These are phyloP conservation scores for Gymnothorax javanicus DNA, from an alignment of 2,797 vertebrate species.

Conservation along the genomic window DNA sequence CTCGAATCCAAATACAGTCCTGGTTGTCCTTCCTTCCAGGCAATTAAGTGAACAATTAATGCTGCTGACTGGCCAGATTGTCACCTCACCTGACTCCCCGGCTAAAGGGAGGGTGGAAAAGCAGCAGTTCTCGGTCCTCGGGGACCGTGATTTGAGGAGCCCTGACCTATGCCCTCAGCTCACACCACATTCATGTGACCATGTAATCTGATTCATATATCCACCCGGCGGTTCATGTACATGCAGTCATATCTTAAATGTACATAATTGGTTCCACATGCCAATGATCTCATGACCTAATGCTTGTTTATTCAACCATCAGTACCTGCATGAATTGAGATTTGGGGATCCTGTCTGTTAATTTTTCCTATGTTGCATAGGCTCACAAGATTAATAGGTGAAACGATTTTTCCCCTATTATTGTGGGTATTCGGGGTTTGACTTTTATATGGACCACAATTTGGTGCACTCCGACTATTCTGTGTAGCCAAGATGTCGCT, in stretches of 20 bases:
- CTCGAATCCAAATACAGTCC: too few species aligned
- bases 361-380: too few species aligned
- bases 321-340: neutral
- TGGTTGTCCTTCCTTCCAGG: too few species aligned
- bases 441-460: neutral
- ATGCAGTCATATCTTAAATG: neutral
- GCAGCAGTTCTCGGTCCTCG: too few species aligned
- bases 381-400: too few species aligned
- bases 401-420: neutral
- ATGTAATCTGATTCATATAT: neutral
- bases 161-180: conserved; percentile 50
- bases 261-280: too few species aligned
- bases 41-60: too few species aligned
- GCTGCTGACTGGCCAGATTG: too few species aligned
- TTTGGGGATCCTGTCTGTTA: too few species aligned
- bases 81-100: too few species aligned
- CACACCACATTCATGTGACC: conserved; percentile 14
- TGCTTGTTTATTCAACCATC: neutral
- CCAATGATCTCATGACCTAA: neutral
- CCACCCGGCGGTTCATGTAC: neutral
- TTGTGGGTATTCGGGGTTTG: neutral
- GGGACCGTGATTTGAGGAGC: too few species aligned
- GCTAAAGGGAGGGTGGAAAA: too few species aligned
- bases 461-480: neutral
- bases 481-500: neutral